phyloP scores from a whole-genome alignment of 1,140 invertebrate species.

The Stratiolaelaps scimitus region DNA sequence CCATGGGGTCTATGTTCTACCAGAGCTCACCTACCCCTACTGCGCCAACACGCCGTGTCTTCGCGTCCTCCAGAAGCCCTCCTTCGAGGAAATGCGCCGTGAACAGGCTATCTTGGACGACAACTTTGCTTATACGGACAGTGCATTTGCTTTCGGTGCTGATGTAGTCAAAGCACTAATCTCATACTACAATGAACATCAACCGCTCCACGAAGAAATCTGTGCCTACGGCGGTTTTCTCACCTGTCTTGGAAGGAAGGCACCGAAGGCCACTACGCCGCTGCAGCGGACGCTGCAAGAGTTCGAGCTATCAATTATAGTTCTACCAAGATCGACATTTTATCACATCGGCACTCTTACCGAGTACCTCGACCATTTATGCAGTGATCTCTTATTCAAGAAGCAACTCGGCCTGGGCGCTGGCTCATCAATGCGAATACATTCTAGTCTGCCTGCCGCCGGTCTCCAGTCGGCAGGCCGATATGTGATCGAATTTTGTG shows the following conservation, averaged over 20 bases:
- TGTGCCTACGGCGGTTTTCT: conserved; percentile 47
- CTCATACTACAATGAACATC: conserved; percentile 38
- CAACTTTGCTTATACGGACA: conserved; percentile 43
- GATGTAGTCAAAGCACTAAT: conserved; percentile 41
- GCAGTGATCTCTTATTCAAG: conserved; percentile 38
- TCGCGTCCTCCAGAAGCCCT: conserved; percentile 44
- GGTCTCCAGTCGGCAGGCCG: conserved; percentile 22
- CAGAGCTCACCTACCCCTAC: conserved; percentile 30
- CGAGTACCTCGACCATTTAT: conserved; percentile 43
- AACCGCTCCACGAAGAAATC: conserved; percentile 42
- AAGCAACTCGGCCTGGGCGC: conserved; percentile 37
- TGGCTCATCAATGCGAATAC: conserved; percentile 30
- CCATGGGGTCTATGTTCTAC: conserved; percentile 45
- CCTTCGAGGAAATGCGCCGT: conserved; percentile 39
- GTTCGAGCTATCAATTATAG: conserved; percentile 39
- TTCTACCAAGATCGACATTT: conserved; percentile 43
- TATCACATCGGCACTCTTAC: conserved; percentile 45
- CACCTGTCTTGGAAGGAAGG: conserved; percentile 41
- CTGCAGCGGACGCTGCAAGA: conserved; percentile 37
- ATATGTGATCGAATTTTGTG: conserved; percentile 42
- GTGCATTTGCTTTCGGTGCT: conserved; percentile 43
- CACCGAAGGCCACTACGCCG: conserved; percentile 36
- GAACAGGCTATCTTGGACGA: conserved; percentile 40
- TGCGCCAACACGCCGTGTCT: conserved; percentile 37
- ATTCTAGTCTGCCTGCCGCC: conserved; percentile 30